Evolutionary conservation across 1,140 invertebrate species (phyloP).

Genomic region (Heliconius himera): DNA sequence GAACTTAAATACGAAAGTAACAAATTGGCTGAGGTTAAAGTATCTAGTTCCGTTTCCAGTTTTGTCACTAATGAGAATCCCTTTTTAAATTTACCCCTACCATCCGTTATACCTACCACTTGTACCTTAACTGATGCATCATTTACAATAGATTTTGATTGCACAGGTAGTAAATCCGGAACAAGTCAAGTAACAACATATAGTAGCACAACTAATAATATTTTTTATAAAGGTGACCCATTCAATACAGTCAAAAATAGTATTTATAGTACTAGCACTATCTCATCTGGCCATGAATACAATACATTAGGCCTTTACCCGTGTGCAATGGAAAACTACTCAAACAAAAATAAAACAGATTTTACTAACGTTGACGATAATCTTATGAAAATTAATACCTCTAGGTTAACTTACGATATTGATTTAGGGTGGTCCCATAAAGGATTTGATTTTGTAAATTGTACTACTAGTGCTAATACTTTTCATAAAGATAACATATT

Average conservation of each 20-base stretch:
- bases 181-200: conserved; percentile 57
- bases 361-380: conserved; percentile 71
- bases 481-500: conserved; percentile 72
- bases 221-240: conserved; percentile 74
- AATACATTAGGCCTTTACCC: conserved; percentile 72
- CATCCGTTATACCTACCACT: conserved; percentile 62
- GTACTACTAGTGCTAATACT: conserved; percentile 62
- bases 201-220: conserved; percentile 59
- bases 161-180: conserved; percentile 62
- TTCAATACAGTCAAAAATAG: conserved; percentile 67
- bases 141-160: conserved; percentile 72
- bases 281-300: conserved; percentile 73
- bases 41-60: conserved; percentile 27
- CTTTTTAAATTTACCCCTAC: conserved; percentile 67
- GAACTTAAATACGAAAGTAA: conserved; percentile 55
- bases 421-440: conserved; percentile 78
- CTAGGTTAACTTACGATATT: conserved; percentile 75
- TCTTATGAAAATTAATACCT: conserved; percentile 75
- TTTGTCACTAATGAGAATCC: conserved; percentile 57
- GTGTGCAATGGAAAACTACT: conserved; percentile 75
- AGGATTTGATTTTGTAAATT: conserved; percentile 73
- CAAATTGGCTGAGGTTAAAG: conserved; percentile 55
- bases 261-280: conserved; percentile 73
- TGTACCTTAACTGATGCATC: conserved; percentile 58
- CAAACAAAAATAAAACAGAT: conserved; percentile 70